Percentiles rank a stretch among this genome's conserved stretches.
Conservation (phyloP, 2,888 invertebrate species). For the Acheta domesticus region DNA sequence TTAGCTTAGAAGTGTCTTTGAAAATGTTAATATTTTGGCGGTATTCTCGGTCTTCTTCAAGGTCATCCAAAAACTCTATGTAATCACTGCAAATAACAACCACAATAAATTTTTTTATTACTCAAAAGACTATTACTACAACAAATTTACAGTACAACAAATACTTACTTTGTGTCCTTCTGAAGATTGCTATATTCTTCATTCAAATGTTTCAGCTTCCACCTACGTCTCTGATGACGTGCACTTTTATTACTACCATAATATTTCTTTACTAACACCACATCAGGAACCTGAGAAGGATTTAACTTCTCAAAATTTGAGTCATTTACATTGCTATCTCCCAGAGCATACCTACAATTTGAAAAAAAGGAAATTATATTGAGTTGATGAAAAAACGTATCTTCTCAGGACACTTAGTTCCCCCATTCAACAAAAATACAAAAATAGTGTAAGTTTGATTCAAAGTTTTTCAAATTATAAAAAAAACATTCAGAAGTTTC, state of each 20-base stretch:
- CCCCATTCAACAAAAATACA: too few relatives aligned
- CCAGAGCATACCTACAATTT: constrained; percentile 72
- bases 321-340: constrained; percentile 90
- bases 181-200: constrained; percentile 61
- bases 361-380: background rate
- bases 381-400: too few relatives aligned
- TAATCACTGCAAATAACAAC: constrained; percentile 68
- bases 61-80: constrained; percentile 92
- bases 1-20: constrained; percentile 56
- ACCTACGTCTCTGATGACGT: constrained; percentile 57
- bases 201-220: constrained; percentile 88
- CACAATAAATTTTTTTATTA: constrained; percentile 4
- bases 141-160: constrained; percentile 37
- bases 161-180: constrained; percentile 59
- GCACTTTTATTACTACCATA: constrained; percentile 67
- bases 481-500: too few relatives aligned
- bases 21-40: constrained; percentile 94
- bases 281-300: constrained; percentile 71
- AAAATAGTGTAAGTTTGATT: too few relatives aligned
- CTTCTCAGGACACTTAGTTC: too few relatives aligned
- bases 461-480: too few relatives aligned
- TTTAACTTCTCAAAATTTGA: constrained; percentile 79
- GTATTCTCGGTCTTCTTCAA: constrained; percentile 90
- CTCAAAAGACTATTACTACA: constrained; percentile 28
- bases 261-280: constrained; percentile 90